Evolutionary conservation across 2,888 invertebrate genomes (phyloP).

Genomic region (Pristionchus fissidentatus): DNA sequence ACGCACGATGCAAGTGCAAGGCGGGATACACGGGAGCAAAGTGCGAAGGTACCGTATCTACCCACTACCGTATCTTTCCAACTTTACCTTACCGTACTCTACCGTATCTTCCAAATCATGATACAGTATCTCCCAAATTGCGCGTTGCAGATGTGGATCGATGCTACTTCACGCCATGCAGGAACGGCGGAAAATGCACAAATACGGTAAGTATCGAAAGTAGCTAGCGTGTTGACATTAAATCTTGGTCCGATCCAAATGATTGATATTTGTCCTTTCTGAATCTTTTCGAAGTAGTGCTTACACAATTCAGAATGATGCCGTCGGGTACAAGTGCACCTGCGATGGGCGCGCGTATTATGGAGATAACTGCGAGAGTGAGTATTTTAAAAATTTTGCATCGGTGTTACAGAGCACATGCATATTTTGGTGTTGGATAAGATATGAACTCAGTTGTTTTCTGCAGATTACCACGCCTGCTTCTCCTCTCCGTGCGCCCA

Average conservation of each 20-base stretch:
- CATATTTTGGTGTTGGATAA: neutral
- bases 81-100: neutral
- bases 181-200: conserved; percentile 27
- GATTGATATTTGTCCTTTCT: too few relatives aligned
- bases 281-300: too few relatives aligned
- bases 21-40: conserved; percentile 12
- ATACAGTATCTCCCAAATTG: too few relatives aligned
- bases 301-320: neutral
- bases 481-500: neutral
- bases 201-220: neutral
- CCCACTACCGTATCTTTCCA: neutral
- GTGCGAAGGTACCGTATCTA: neutral
- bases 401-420: neutral
- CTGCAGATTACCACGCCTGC: neutral
- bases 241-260: too few relatives aligned
- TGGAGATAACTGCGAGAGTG: conserved; percentile 9
- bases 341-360: neutral
- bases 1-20: neutral
- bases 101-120: too few relatives aligned
- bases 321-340: neutral
- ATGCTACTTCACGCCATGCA: conserved; percentile 42
- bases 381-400: neutral
- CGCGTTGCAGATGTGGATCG: conserved; percentile 44
- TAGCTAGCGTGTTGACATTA: too few relatives aligned
- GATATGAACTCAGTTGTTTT: too few relatives aligned